Evolutionary conservation across 1,140 invertebrate species (phyloP), one percentile per base, ranked within the genome.

Genomic region (Dendrolimus kikuchii): DNA sequence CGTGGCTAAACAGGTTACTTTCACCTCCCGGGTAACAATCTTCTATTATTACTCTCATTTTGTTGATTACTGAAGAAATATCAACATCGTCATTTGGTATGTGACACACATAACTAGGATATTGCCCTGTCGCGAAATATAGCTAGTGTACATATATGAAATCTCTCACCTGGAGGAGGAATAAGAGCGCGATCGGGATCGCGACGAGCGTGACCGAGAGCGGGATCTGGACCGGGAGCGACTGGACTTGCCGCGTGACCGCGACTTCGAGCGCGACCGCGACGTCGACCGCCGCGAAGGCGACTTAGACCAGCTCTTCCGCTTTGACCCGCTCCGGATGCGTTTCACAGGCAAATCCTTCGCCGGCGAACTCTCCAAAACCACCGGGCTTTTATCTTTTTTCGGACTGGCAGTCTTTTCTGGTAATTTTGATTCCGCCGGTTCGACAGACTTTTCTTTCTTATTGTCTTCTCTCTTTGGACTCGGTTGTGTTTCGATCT

Each of bases 181-280:
- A 49, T 85, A 86, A 2, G 85, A 86, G 0, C 77, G 60, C 4
- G 81, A 84, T 41, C 76, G 62, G 5, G 81, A 90, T 23, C 78
- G 69, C 6, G 87, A 87, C 71, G 81, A 66, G 81, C 88, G 60
- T 6, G 54, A 57, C 10, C 77, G 65, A 37, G 82, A 85, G 38
- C 86, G 77, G n/a, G 89, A 89, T 38, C 76, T 59, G 6, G 88
- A 88, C 51, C 86, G 81, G 5, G 81, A 77, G 7, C 65, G 54
- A 3, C 74, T 80, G 37, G 57, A 62, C 38, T 63, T 69, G 38
- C 49, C 55, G 49, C 85, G 85, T 42, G 87, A 88, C 6, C 64
- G 56, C 4, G 74, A 72, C 42, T 67, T 52, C 57, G 46, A 57
- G 5, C 57, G 72, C 61, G 66, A 66, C 46, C 55, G 55, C 36